phyloP scores from a whole-genome alignment of 2,113 vertebrate genomes.

The Buteo buteo region DNA sequence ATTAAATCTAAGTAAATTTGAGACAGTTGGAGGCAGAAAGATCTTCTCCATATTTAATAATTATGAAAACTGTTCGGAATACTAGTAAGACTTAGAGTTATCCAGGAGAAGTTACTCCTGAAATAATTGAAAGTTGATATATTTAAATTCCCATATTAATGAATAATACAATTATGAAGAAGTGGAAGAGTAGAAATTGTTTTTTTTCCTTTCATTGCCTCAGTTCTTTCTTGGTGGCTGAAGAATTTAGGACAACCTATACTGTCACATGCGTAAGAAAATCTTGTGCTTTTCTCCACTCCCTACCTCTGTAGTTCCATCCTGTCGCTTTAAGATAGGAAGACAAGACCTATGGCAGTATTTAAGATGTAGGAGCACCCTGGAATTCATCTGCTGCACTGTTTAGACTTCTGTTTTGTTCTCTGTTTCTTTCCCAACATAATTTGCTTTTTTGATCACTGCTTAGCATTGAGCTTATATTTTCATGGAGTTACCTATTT shows the following conservation, averaged over 20 bases:
- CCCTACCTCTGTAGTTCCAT: background rate
- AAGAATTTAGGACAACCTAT: background rate
- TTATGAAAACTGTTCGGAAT: background rate
- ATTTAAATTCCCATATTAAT: background rate
- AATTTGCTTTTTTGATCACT: background rate
- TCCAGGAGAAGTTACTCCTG: background rate
- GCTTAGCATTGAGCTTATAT: background rate
- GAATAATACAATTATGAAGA: background rate
- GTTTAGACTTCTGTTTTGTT: background rate
- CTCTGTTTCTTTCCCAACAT: background rate
- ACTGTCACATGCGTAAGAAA: rapidly evolving
- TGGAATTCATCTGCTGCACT: background rate
- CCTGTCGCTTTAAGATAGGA: background rate
- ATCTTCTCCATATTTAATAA: background rate
- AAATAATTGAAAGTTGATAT: background rate
- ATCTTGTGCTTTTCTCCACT: background rate
- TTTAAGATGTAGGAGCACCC: background rate
- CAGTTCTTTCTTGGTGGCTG: background rate
- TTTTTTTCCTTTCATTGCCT: background rate
- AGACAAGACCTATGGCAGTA: background rate
- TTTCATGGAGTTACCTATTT: background rate
- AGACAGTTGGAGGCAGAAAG: background rate
- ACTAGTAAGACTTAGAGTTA: background rate
- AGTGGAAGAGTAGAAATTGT: background rate
- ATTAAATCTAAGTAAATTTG: background rate